Conservation (phyloP, 1,140 invertebrate species). For the Zaprionus lachaisei region DNA sequence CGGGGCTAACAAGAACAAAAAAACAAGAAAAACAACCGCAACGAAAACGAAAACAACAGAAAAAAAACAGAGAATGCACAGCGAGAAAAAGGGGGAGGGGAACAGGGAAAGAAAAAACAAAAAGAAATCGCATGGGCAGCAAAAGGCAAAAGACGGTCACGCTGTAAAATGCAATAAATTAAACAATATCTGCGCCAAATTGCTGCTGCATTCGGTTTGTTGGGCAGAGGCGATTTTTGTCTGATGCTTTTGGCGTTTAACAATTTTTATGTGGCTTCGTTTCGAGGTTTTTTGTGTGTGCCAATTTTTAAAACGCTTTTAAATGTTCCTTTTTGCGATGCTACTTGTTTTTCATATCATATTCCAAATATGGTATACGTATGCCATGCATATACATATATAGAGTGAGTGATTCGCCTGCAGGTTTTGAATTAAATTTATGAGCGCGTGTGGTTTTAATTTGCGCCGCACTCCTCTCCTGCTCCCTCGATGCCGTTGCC, state of each 20-base stretch:
- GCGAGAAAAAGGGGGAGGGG: background rate
- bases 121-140: slow-evolving; percentile 34
- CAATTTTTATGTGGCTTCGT: slow-evolving; percentile 72
- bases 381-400: background rate
- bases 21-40: slow-evolving; percentile 12
- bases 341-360: slow-evolving; percentile 20
- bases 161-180: slow-evolving; percentile 83
- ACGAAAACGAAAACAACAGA: slow-evolving; percentile 26
- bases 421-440: slow-evolving; percentile 54
- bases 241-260: slow-evolving; percentile 77
- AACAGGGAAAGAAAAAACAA: background rate
- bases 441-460: slow-evolving; percentile 55
- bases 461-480: slow-evolving; percentile 9
- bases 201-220: slow-evolving; percentile 73
- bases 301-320: slow-evolving; percentile 46
- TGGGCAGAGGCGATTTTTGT: slow-evolving; percentile 49
- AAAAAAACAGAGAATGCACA: slow-evolving; percentile 4
- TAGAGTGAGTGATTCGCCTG: slow-evolving; percentile 34
- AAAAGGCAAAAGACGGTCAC: slow-evolving; percentile 60
- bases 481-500: background rate
- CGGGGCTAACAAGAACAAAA: slow-evolving; percentile 35
- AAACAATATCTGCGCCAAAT: slow-evolving; percentile 82
- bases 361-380: background rate
- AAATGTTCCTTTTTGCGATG: slow-evolving; percentile 16
- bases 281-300: slow-evolving; percentile 34